Conservation (phyloP, 2,888 invertebrate species). For the Pterostichus niger region DNA sequence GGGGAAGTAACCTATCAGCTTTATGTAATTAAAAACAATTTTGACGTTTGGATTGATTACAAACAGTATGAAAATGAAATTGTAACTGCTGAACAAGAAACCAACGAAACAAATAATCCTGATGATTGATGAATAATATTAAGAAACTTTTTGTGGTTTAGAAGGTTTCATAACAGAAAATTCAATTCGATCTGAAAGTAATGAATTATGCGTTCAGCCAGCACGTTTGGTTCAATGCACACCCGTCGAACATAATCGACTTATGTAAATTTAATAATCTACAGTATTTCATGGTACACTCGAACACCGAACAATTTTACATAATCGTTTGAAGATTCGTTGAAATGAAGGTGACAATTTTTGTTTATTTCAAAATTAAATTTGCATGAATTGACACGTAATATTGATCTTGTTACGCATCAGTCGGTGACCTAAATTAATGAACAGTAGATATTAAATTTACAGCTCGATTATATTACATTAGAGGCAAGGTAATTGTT, state of each 20-base stretch:
- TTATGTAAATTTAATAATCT: conserved; percentile 57
- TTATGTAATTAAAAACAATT: no score
- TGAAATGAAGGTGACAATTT: conserved; percentile 3
- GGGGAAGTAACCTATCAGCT: no score
- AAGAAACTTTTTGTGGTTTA: no score
- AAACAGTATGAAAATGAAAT: no score
- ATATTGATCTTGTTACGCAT: background rate
- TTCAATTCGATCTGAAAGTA: background rate
- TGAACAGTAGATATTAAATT: background rate
- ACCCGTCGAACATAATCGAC: conserved; percentile 20
- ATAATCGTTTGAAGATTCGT: background rate
- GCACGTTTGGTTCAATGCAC: conserved; percentile 5
- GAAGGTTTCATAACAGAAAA: no score
- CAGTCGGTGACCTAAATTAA: background rate
- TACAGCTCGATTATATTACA: background rate
- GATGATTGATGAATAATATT: no score
- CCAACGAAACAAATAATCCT: no score
- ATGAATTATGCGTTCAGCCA: background rate
- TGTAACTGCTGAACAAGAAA: no score
- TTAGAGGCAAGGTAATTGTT: background rate
- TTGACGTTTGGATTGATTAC: no score
- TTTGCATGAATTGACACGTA: background rate
- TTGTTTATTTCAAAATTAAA: background rate
- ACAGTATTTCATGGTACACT: background rate
- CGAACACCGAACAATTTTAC: conserved; percentile 5